Conservation (phyloP, 2,888 invertebrate genomes). For the Deroplatys truncata region DNA sequence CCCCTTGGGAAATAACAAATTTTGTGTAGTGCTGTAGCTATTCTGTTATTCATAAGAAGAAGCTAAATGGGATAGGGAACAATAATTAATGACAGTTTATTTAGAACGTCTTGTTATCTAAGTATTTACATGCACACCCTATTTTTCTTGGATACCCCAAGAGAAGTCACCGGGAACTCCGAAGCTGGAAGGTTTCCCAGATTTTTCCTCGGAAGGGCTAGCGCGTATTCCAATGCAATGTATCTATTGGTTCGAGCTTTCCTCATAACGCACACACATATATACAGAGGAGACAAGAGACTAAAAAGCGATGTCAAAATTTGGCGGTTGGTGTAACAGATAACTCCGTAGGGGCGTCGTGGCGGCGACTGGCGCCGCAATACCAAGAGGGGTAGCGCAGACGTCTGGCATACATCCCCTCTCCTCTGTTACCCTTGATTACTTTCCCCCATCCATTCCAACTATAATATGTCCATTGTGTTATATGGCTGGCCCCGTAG, state of each 20-base stretch:
- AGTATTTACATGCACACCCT: not conserved
- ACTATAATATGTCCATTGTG: not conserved
- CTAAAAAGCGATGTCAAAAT: not conserved
- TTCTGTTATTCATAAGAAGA: not conserved
- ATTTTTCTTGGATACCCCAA: not conserved
- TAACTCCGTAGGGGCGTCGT: not conserved
- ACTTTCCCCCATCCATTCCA: not conserved
- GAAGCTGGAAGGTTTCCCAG: not conserved
- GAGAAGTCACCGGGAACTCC: not conserved
- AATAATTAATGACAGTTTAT: not conserved
- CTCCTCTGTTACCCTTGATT: slow-evolving; percentile 3
- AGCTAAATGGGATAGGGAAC: not conserved
- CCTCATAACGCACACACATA: not conserved
- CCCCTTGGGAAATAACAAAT: not conserved
- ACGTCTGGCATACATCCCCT: not conserved
- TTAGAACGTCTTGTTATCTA: not conserved
- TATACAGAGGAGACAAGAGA: not conserved
- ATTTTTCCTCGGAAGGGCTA: not conserved
- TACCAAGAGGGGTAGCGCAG: not conserved
- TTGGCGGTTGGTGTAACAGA: not conserved
- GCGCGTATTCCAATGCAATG: not conserved
- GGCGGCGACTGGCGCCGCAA: slow-evolving; percentile 1
- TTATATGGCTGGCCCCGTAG: not conserved
- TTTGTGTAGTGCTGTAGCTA: not conserved
- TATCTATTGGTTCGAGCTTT: not conserved